Evolutionary conservation across 2,113 vertebrate species (phyloP).

Genomic region (Odontesthes bonariensis): DNA sequence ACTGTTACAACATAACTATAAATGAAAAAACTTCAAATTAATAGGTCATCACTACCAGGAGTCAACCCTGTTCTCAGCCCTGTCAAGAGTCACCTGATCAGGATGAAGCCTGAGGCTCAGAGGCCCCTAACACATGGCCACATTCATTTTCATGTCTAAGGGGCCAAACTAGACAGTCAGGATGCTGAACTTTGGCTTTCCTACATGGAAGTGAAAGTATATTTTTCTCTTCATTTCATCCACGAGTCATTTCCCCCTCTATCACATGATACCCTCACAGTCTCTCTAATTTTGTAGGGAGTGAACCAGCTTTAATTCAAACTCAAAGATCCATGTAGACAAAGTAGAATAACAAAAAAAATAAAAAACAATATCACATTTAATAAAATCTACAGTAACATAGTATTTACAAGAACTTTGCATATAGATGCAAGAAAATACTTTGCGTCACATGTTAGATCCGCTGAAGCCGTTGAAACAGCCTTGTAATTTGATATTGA

Average conservation of each 20-base stretch:
- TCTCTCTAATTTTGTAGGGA: background rate
- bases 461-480: too few species aligned
- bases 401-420: too few species aligned
- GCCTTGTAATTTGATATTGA: background rate
- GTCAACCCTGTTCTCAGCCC: background rate
- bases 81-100: slow-evolving; percentile 64
- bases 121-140: background rate
- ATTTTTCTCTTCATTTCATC: background rate
- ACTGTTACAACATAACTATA: background rate
- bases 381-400: too few species aligned
- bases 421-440: too few species aligned
- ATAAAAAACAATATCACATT: too few species aligned
- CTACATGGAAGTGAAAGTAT: slow-evolving; percentile 61
- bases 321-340: background rate
- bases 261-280: slow-evolving; percentile 14
- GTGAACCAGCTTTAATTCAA: background rate
- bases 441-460: too few species aligned
- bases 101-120: slow-evolving; percentile 19
- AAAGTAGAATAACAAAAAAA: too few species aligned
- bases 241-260: slow-evolving; percentile 7
- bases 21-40: background rate
- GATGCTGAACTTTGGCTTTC: background rate
- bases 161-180: too few species aligned
- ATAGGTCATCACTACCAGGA: background rate
- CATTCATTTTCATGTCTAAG: background rate